Percentiles rank a stretch among this genome's conserved stretches.
Conservation (phyloP, 1,140 invertebrate species). For the Neodiprion lecontei region DNA sequence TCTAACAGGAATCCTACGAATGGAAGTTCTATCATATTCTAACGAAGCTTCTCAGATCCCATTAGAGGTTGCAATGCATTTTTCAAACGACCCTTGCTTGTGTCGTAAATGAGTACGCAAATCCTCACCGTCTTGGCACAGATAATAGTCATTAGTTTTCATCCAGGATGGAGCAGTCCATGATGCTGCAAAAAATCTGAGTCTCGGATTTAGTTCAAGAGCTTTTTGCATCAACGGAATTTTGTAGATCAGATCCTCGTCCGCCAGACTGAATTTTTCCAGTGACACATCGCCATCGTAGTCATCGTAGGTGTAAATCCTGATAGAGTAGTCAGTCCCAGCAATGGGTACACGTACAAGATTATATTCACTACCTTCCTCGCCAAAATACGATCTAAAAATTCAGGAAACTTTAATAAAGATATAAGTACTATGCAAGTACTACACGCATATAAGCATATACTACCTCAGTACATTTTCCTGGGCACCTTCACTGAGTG, state of each 20-base stretch:
- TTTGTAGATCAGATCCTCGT: conserved; percentile 57
- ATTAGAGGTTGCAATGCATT: too few relatives aligned
- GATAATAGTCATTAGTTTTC: conserved; percentile 79
- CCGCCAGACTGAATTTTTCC: conserved; percentile 46
- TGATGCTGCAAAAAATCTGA: conserved; percentile 70
- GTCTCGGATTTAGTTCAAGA: conserved; percentile 34
- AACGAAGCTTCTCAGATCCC: too few relatives aligned
- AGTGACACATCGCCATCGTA: conserved; percentile 41
- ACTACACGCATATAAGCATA: background rate
- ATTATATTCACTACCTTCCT: conserved; percentile 68
- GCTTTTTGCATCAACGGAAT: conserved; percentile 51
- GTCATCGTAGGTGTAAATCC: conserved; percentile 76
- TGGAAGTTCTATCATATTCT: too few relatives aligned
- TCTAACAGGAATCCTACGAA: conserved; percentile 46
- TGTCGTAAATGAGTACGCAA: too few relatives aligned
- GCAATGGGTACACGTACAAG: conserved; percentile 71
- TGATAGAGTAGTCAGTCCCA: conserved; percentile 75
- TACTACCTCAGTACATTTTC: conserved; percentile 63
- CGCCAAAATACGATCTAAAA: conserved; percentile 54
- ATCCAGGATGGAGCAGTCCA: conserved; percentile 94
- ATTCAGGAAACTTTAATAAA: conserved; percentile 17
- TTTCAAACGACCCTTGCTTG: too few relatives aligned
- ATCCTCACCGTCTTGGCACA: too few relatives aligned
- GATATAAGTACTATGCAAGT: background rate
- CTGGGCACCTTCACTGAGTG: conserved; percentile 64